These are phyloP conservation scores for Tokudaia tokunoshimensis DNA, from an alignment of 2,797 vertebrate genomes.

Conservation along the genomic window DNA sequence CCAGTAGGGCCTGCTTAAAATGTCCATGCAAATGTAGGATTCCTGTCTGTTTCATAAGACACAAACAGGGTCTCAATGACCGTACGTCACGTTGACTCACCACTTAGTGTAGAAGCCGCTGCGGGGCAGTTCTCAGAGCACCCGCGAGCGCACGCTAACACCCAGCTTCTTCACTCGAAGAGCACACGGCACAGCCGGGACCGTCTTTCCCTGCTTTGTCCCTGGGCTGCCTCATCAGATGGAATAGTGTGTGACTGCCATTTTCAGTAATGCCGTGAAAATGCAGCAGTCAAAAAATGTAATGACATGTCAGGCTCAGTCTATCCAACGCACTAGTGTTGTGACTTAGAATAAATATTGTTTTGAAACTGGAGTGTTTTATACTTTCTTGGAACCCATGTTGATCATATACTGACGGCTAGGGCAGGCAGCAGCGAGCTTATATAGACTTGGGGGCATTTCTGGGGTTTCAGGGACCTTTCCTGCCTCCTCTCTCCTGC, in stretches of 20 bases:
- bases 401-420: rapidly evolving
- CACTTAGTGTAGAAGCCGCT: not conserved
- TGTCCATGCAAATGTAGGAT: not conserved
- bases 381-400: not conserved
- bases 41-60: not conserved
- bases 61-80: not conserved
- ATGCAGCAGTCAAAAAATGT: not conserved
- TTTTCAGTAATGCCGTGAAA: not conserved
- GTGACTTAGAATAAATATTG: not conserved
- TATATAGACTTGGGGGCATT: rapidly evolving
- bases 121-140: not conserved
- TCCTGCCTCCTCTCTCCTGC: too few relatives aligned
- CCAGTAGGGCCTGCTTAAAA: not conserved
- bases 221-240: not conserved
- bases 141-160: not conserved
- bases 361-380: not conserved
- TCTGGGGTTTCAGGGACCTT: not conserved
- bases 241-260: not conserved
- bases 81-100: not conserved
- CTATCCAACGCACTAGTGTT: not conserved
- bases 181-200: not conserved
- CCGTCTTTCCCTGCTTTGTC: not conserved
- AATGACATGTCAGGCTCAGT: not conserved
- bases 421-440: not conserved
- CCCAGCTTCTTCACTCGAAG: not conserved